phyloP scores from a whole-genome alignment of 2,113 vertebrate genomes.

The Cairina moschata region DNA sequence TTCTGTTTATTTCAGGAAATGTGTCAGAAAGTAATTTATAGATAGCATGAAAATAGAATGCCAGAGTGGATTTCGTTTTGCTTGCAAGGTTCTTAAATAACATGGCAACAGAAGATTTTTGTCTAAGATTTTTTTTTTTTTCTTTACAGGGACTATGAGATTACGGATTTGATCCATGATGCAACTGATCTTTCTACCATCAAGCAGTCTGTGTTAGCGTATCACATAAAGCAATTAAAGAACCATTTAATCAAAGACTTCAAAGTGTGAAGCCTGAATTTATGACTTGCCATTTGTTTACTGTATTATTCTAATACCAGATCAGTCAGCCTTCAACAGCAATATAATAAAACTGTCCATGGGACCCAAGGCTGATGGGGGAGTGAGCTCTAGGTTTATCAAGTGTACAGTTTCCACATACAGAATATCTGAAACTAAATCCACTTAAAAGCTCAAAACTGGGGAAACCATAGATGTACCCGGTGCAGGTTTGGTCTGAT shows the following conservation, averaged over 20 bases:
- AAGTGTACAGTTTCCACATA: slow-evolving; percentile 57
- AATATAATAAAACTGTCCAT: slow-evolving; percentile 63
- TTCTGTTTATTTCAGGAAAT: slow-evolving; percentile 41
- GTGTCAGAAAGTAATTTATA: slow-evolving; percentile 34
- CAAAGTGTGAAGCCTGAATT: slow-evolving; percentile 48
- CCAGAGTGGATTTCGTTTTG: slow-evolving; percentile 9
- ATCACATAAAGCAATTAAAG: slow-evolving; percentile 30
- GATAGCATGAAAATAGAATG: neutral
- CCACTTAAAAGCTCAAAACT: slow-evolving; percentile 42
- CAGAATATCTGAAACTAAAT: slow-evolving; percentile 58
- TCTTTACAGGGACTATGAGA: neutral
- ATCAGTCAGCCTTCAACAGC: slow-evolving; percentile 50
- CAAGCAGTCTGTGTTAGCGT: neutral
- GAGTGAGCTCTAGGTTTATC: slow-evolving; percentile 31
- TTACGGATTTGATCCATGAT: neutral
- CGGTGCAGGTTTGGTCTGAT: slow-evolving; percentile 40
- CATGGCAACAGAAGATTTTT: neutral
- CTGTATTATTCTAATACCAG: slow-evolving; percentile 35
- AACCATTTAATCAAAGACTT: slow-evolving; percentile 52
- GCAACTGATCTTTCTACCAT: neutral
- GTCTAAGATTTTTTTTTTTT: neutral
- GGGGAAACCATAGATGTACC: slow-evolving; percentile 14
- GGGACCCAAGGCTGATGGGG: neutral
- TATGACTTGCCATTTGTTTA: slow-evolving; percentile 33
- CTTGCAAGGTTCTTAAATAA: slow-evolving; percentile 18